phyloP scores from a whole-genome alignment of 2,113 vertebrate genomes.

The Hippocampus barbouri region DNA sequence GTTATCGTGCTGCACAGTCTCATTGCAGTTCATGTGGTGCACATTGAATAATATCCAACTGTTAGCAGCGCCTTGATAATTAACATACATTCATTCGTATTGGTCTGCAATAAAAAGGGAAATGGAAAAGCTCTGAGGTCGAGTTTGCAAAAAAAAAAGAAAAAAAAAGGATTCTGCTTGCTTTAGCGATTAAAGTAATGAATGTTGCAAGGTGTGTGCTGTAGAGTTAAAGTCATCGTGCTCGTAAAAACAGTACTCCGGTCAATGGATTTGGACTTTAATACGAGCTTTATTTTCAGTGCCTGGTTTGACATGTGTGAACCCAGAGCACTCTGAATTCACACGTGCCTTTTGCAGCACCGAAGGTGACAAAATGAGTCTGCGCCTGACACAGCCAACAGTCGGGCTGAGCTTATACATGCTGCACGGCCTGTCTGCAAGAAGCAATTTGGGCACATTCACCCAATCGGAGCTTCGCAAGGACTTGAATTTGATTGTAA shows the following conservation, averaged over 20 bases:
- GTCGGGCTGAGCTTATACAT: not conserved
- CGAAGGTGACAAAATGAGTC: not conserved
- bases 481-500: not conserved
- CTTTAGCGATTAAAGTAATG: not conserved
- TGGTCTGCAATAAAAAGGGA: not conserved
- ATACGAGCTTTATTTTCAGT: not conserved
- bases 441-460: not conserved
- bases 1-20: not conserved
- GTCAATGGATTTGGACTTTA: not conserved
- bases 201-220: not conserved
- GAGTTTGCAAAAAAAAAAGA: not conserved
- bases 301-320: not conserved
- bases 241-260: not conserved
- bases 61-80: not conserved
- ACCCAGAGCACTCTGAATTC: not conserved
- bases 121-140: not conserved
- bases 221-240: not conserved
- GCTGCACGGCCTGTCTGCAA: not conserved
- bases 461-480: not conserved
- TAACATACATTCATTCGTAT: not conserved
- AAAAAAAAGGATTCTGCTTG: not conserved
- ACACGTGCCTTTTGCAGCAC: not conserved
- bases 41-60: not conserved
- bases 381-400: not conserved
- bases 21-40: not conserved